Evolutionary conservation across 2,888 invertebrate genomes (phyloP), one percentile per base, ranked within the genome.

Genomic region (Drosophila lutescens): DNA sequence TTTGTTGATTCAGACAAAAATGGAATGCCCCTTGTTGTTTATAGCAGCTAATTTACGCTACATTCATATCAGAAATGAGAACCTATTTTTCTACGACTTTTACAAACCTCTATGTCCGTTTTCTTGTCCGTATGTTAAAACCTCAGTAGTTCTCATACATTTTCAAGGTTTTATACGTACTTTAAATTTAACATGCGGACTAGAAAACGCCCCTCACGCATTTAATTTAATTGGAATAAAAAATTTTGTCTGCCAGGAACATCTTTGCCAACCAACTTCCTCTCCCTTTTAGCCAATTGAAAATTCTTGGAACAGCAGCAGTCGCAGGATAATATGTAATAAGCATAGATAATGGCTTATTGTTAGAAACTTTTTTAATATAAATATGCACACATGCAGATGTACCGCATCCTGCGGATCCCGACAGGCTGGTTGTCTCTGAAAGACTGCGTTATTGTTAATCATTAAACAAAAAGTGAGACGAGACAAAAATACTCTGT

Each of bases 281-380:
- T 46, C 36, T 46, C 6, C 20, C 10, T 32, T 66, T 51, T 40
- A 12, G 54, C 58, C 58, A 58, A 58, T 58, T 30, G 38, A 55
- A 56, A 41, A 12, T 12, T 20, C 54, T 58, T 46, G 46, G 46
- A 12, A 62, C 53, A 47, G 53, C 67, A 20, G 67, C 46, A 62
- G 58, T 50, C 49, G 65, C 67, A 65, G 80, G 58, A 71, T 72
- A 57, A 72, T 86, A 68, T 79, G 74, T 82, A 77, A 78, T 79
- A 79, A 80, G 86, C 85, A 76, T 69, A 79, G 75, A 81, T 76
- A 85, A 84, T 76, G 59, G 77, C 86, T 60, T 77, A 86, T 85
- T 85, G 84, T 85, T 85, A 66, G 76, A 85, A 85, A 85, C 83
- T 85, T 85, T 85, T 88, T 88, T 85, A 88, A 85, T 85, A 85